Conservation (phyloP, 2,113 vertebrate genomes). For the Nothocercus julius region DNA sequence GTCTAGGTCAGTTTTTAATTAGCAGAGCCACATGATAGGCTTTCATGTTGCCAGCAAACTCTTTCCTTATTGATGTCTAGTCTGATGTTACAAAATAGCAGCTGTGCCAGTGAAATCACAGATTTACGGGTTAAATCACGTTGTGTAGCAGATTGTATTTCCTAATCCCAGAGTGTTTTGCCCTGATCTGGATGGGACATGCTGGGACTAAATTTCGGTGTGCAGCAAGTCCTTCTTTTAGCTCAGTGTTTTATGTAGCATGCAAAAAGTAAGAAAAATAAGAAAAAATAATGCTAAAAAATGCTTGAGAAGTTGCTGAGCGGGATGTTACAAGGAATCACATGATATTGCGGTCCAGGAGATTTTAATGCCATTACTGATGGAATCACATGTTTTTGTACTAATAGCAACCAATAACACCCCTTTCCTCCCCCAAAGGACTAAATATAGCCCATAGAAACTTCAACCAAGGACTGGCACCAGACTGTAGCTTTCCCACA, state of each 20-base stretch:
- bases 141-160: not conserved
- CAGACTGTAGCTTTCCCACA: not conserved
- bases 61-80: slow-evolving; percentile 15
- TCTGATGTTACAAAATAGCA: slow-evolving; percentile 7
- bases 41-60: slow-evolving; percentile 19
- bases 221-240: not conserved
- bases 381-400: slow-evolving; percentile 48
- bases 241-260: fast-evolving
- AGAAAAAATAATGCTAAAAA: not conserved
- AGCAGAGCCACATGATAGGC: slow-evolving; percentile 61
- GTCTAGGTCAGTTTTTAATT: slow-evolving; percentile 67
- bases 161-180: not conserved
- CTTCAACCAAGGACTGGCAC: not conserved
- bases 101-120: slow-evolving; percentile 38
- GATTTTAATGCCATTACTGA: not conserved
- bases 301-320: not conserved
- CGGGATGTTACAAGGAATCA: not conserved
- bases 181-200: not conserved
- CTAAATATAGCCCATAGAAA: slow-evolving; percentile 3
- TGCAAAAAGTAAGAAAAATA: not conserved
- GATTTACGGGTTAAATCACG: slow-evolving; percentile 28
- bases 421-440: not conserved
- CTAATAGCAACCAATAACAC: slow-evolving; percentile 1
- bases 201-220: not conserved
- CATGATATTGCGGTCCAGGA: not conserved